Evolutionary conservation across 2,888 invertebrate species (phyloP).

Genomic region (Napeogenes inachia): DNA sequence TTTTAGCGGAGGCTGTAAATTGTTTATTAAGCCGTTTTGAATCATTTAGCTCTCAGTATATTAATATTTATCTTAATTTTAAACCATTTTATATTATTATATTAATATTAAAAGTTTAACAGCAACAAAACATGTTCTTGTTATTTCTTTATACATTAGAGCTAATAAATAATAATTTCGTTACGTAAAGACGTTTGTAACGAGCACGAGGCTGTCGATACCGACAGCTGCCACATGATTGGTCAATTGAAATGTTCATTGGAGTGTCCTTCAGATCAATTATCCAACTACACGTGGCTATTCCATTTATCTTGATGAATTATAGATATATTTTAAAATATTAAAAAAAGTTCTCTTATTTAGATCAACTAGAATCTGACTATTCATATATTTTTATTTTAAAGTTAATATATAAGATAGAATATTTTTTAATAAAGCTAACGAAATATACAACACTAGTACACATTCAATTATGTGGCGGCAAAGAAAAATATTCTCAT

Average conservation of each 20-base stretch:
- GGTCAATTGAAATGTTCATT: conserved; percentile 14
- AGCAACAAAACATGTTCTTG: no score
- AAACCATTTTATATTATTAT: conserved; percentile 12
- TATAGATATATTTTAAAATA: no score
- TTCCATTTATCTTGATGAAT: not conserved
- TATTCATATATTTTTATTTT: no score
- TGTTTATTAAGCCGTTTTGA: conserved; percentile 15
- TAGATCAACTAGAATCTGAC: no score
- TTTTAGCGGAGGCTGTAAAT: conserved; percentile 22
- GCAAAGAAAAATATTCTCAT: conserved; percentile 37
- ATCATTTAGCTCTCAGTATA: no score
- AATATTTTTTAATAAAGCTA: no score
- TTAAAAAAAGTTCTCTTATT: no score
- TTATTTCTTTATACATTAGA: no score
- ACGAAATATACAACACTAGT: not conserved
- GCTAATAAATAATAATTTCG: not conserved
- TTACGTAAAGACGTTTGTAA: not conserved
- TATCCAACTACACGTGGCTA: conserved; percentile 9
- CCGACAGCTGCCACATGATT: conserved; percentile 8
- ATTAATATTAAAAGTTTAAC: not conserved
- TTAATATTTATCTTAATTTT: conserved; percentile 7
- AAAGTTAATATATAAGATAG: no score
- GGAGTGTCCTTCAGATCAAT: conserved; percentile 11
- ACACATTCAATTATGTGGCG: conserved; percentile 4
- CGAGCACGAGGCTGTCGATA: not conserved